Evolutionary conservation across 1,140 invertebrate genomes (phyloP).

Genomic region (Metaphire vulgaris): DNA sequence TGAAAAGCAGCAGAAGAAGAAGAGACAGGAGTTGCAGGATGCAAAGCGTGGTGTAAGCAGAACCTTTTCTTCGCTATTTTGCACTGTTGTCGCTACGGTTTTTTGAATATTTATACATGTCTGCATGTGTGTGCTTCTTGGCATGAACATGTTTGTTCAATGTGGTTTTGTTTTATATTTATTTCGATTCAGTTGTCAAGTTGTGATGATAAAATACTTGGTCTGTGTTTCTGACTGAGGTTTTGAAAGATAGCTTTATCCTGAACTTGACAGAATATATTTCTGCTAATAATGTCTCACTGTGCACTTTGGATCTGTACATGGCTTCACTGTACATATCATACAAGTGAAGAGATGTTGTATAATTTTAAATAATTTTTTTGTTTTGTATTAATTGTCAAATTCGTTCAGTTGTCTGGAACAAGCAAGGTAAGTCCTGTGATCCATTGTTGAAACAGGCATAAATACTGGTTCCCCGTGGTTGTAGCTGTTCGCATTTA

Average conservation of each 20-base stretch:
- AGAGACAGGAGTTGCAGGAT: conserved; percentile 53
- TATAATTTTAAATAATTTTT: too few species aligned
- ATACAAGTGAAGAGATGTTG: too few species aligned
- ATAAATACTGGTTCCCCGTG: too few species aligned
- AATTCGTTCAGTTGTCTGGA: background rate
- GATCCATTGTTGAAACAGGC: too few species aligned
- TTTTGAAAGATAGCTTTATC: too few species aligned
- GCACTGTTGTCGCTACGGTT: background rate
- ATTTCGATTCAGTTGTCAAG: background rate
- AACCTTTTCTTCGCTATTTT: background rate
- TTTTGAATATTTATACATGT: background rate
- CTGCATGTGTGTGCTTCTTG: background rate
- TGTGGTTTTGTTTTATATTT: background rate
- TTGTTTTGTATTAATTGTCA: too few species aligned
- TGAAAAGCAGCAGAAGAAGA: conserved; percentile 44
- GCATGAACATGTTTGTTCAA: background rate
- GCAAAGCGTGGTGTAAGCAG: conserved; percentile 25
- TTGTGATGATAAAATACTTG: background rate
- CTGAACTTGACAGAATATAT: too few species aligned
- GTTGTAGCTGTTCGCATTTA: too few species aligned
- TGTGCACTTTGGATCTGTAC: too few species aligned
- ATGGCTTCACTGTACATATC: too few species aligned
- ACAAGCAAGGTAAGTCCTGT: background rate
- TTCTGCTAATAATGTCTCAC: too few species aligned
- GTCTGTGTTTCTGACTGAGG: background rate